phyloP scores from a whole-genome alignment of 2,113 vertebrate genomes.

The Cricetomys ansorgei region DNA sequence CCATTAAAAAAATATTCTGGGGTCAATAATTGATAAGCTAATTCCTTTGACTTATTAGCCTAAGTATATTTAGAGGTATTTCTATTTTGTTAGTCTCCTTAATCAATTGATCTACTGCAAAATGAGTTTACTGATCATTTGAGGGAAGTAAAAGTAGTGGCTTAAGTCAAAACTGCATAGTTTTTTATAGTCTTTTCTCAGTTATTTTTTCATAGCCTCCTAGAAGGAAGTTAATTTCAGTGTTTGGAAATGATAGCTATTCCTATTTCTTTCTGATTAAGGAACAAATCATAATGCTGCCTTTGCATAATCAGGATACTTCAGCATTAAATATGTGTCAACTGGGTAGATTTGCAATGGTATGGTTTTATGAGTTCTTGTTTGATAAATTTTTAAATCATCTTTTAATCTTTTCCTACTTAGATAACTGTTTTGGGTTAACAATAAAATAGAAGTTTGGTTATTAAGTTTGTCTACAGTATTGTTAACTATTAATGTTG shows the following conservation, averaged over 20 bases:
- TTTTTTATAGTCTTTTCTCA: not conserved
- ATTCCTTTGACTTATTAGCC: not conserved
- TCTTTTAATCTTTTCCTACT: conserved; percentile 31
- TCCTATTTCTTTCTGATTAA: not conserved
- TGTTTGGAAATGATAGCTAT: not conserved
- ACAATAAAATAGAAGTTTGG: no score
- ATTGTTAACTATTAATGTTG: not conserved
- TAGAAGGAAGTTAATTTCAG: not conserved
- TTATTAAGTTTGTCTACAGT: not conserved
- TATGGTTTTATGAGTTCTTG: conserved; percentile 77
- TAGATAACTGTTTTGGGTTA: not conserved
- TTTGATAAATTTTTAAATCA: conserved; percentile 80
- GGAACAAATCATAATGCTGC: not conserved
- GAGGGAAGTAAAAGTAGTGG: not conserved
- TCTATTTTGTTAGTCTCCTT: conserved; percentile 4
- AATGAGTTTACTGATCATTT: not conserved
- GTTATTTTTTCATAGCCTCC: not conserved
- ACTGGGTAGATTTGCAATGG: conserved; percentile 73
- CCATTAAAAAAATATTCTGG: not conserved
- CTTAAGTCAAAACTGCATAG: not conserved
- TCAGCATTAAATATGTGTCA: conserved; percentile 18
- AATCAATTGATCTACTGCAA: not conserved
- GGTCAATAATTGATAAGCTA: not conserved
- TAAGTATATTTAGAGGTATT: conserved; percentile 12
- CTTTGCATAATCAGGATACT: conserved; percentile 75